Evolutionary conservation across 2,888 invertebrate species (phyloP).

Genomic region (Automeris io): DNA sequence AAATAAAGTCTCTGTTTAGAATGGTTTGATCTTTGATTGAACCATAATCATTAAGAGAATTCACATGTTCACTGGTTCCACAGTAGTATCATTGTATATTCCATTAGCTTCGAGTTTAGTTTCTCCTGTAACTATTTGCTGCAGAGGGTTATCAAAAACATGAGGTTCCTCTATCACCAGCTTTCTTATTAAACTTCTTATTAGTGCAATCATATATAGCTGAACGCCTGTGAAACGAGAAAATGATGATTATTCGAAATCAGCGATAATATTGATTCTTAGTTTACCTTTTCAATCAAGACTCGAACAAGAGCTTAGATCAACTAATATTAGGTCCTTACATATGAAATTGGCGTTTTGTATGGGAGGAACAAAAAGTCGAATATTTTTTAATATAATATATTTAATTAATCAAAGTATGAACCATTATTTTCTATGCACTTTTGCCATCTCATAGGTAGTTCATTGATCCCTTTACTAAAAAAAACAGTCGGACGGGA

Average conservation of each 20-base stretch:
- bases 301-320: background rate
- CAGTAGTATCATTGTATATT: constrained; percentile 26
- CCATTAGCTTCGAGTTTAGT: constrained; percentile 31
- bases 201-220: constrained; percentile 43
- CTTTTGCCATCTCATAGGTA: background rate
- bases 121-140: constrained; percentile 49
- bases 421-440: background rate
- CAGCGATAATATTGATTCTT: too few species aligned
- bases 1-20: too few species aligned
- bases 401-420: background rate
- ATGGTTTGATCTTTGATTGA: too few species aligned
- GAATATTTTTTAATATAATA: background rate
- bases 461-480: background rate
- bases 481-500: too few species aligned
- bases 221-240: constrained; percentile 37
- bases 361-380: background rate
- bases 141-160: constrained; percentile 48
- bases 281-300: too few species aligned
- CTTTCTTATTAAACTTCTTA: constrained; percentile 49
- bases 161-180: constrained; percentile 35
- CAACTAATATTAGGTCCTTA: too few species aligned
- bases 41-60: too few species aligned
- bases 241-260: background rate
- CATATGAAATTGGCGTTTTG: background rate
- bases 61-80: constrained; percentile 19